These are phyloP conservation scores for Sus cebifrons DNA, from an alignment of 2,797 vertebrate genomes.

Conservation along the genomic window DNA sequence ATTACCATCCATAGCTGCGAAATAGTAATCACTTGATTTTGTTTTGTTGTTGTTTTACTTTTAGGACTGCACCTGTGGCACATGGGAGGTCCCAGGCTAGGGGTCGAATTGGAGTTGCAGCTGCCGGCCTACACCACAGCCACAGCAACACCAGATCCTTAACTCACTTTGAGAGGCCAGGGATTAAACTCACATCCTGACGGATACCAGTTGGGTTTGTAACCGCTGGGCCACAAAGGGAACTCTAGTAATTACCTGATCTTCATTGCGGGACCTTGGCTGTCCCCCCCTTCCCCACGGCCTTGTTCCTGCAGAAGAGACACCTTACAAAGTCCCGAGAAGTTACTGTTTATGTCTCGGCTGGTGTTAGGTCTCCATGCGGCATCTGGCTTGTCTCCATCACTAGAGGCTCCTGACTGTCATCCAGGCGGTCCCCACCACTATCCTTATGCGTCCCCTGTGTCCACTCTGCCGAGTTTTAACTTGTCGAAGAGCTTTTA, in stretches of 20 bases:
- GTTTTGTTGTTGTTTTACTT: too few species aligned
- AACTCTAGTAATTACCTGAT: not conserved
- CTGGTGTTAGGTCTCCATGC: accelerated
- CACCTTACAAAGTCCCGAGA: not conserved
- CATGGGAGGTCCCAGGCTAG: too few species aligned
- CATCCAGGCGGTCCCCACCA: too few species aligned
- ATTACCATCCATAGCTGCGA: not conserved
- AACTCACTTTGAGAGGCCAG: too few species aligned
- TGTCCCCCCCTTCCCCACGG: too few species aligned
- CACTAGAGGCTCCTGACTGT: not conserved
- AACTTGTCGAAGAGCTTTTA: not conserved
- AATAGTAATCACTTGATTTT: not conserved
- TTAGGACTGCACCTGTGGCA: too few species aligned
- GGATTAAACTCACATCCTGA: too few species aligned
- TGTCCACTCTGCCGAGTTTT: not conserved
- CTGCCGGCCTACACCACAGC: too few species aligned
- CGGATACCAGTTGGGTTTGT: too few species aligned
- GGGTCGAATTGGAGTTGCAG: too few species aligned
- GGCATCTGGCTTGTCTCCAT: not conserved
- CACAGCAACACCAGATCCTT: too few species aligned
- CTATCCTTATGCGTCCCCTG: not conserved
- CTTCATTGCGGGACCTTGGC: not conserved
- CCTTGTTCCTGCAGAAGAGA: not conserved
- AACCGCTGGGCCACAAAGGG: too few species aligned
- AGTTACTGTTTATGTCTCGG: not conserved